Conservation (phyloP, 2,888 invertebrate genomes). For the Harmothoe impar region DNA sequence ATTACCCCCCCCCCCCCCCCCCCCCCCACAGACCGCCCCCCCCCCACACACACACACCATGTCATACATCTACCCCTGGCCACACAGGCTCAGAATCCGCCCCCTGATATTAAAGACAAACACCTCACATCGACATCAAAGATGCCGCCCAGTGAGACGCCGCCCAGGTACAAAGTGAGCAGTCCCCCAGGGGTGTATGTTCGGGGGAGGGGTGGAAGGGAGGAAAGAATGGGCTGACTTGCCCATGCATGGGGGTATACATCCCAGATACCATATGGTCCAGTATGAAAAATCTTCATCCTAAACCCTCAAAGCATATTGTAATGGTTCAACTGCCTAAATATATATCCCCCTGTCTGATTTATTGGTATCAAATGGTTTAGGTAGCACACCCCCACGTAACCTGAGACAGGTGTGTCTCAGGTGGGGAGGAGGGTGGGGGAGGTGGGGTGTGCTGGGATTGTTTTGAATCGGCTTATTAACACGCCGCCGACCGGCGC, state of each 20-base stretch:
- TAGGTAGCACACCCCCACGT: not conserved
- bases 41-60: not conserved
- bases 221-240: too few species aligned
- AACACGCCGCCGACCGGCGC: not conserved
- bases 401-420: conserved; percentile 8
- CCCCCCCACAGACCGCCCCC: too few species aligned
- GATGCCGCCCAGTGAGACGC: not conserved
- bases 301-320: too few species aligned
- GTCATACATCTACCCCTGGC: not conserved
- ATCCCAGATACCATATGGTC: too few species aligned
- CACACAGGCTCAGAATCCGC: not conserved
- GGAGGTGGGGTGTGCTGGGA: conserved; percentile 17
- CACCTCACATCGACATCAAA: conserved; percentile 18
- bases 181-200: not conserved
- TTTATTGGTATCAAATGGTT: not conserved
- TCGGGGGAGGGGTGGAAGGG: not conserved
- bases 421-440: not conserved
- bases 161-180: not conserved
- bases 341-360: too few species aligned
- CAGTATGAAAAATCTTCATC: too few species aligned
- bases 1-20: not conserved
- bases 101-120: conserved; percentile 51
- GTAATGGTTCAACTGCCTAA: too few species aligned
- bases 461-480: conserved; percentile 54
- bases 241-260: too few species aligned